Conservation (phyloP, 1,140 invertebrate species). For the Rhyzopertha dominica region DNA sequence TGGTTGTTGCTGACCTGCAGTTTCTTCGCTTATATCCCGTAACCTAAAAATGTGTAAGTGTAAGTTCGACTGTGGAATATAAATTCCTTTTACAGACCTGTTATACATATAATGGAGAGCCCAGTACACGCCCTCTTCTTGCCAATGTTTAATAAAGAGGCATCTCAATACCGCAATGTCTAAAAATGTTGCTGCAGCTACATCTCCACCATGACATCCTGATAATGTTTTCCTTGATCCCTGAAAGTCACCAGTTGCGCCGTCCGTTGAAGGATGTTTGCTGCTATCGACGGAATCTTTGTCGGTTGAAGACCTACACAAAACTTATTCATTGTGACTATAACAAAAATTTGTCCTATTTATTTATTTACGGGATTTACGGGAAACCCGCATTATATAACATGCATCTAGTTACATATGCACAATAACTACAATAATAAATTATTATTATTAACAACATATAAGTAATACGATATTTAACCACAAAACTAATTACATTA, state of each 20-base stretch:
- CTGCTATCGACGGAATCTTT: conserved; percentile 50
- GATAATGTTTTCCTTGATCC: conserved; percentile 27
- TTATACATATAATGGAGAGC: conserved; percentile 89
- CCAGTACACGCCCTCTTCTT: conserved; percentile 97
- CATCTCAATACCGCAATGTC: conserved; percentile 94
- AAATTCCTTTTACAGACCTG: conserved; percentile 52
- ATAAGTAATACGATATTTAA: too few relatives aligned
- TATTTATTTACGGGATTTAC: too few relatives aligned
- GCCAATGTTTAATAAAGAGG: conserved; percentile 96
- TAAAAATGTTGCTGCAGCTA: conserved; percentile 86
- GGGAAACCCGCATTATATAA: neutral
- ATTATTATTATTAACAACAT: too few relatives aligned
- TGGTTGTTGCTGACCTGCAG: conserved; percentile 63
- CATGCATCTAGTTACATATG: too few relatives aligned
- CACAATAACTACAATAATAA: too few relatives aligned
- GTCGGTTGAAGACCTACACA: conserved; percentile 49
- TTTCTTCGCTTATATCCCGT: conserved; percentile 75
- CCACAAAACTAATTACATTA: too few relatives aligned
- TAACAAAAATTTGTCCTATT: conserved; percentile 5
- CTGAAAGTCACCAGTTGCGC: conserved; percentile 18
- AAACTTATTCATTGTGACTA: conserved; percentile 18
- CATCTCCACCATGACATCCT: conserved; percentile 49
- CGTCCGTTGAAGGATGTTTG: conserved; percentile 25
- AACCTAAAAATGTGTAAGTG: conserved; percentile 52
- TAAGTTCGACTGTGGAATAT: conserved; percentile 10